phyloP scores from a whole-genome alignment of 2,888 invertebrate genomes.

The Sinodicranocentrus sp. region DNA sequence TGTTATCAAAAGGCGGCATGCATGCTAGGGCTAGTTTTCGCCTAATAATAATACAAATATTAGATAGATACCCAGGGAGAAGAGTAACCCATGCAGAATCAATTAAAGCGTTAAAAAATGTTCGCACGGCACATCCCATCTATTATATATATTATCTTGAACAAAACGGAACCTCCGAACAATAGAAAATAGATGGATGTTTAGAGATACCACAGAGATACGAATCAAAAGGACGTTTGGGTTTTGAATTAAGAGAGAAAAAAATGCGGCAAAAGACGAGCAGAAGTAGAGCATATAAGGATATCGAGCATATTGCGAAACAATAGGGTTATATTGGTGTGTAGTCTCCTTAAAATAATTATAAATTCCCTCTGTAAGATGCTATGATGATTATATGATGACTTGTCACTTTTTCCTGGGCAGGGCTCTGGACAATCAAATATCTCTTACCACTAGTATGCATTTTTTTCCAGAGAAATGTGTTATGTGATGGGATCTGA shows the following conservation, averaged over 20 bases:
- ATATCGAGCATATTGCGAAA: neutral
- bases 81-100: constrained; percentile 38
- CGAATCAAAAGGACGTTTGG: constrained; percentile 28
- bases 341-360: constrained; percentile 35
- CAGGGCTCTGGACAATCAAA: constrained; percentile 51
- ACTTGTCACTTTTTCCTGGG: constrained; percentile 59
- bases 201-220: constrained; percentile 11
- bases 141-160: neutral
- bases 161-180: constrained; percentile 24
- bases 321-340: constrained; percentile 24
- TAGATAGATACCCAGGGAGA: too few relatives aligned
- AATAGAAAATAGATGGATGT: constrained; percentile 21
- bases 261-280: constrained; percentile 4
- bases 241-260: constrained; percentile 17
- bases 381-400: constrained; percentile 30
- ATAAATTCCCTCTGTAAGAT: constrained; percentile 8
- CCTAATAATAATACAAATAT: too few relatives aligned
- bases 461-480: too few relatives aligned
- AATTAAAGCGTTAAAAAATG: constrained; percentile 32
- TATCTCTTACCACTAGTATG: constrained; percentile 8
- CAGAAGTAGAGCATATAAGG: neutral
- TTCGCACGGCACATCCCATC: neutral
- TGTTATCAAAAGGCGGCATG: constrained; percentile 13
- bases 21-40: constrained; percentile 6
- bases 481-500: neutral